Evolutionary conservation across 2,888 invertebrate genomes (phyloP).

Genomic region (Gandaritis pyraliata): DNA sequence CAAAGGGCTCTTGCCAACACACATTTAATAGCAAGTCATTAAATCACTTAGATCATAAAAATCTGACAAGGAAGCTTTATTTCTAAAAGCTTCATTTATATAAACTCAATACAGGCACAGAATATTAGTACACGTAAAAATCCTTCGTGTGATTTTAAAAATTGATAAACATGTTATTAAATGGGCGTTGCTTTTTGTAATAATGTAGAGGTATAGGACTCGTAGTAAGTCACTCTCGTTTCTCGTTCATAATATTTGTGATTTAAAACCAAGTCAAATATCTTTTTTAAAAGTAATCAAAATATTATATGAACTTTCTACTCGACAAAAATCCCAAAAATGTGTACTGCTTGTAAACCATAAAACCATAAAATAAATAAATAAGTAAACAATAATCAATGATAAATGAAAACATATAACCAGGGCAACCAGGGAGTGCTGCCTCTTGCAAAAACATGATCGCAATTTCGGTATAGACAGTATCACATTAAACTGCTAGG

Average conservation of each 20-base stretch:
- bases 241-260: too few relatives aligned
- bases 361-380: too few relatives aligned
- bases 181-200: not conserved
- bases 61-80: conserved; percentile 25
- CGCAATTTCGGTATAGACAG: conserved; percentile 49
- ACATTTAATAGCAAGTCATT: conserved; percentile 40
- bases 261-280: too few relatives aligned
- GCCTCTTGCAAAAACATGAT: conserved; percentile 46
- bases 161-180: conserved; percentile 1
- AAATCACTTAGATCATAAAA: conserved; percentile 34
- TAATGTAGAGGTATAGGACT: not conserved
- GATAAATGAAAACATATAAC: conserved; percentile 18
- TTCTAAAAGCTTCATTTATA: conserved; percentile 26
- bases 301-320: conserved; percentile 1
- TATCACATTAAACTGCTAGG: conserved; percentile 46
- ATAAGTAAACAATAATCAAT: conserved; percentile 17
- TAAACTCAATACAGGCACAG: conserved; percentile 4
- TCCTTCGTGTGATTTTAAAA: not conserved
- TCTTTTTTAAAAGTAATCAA: not conserved
- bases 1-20: conserved; percentile 27
- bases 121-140: conserved; percentile 1
- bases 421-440: too few relatives aligned
- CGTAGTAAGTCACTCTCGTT: too few relatives aligned
- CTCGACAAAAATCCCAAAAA: not conserved
- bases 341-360: not conserved